phyloP scores from a whole-genome alignment of 2,113 vertebrate genomes.

The Onychorhynchus coronatus region DNA sequence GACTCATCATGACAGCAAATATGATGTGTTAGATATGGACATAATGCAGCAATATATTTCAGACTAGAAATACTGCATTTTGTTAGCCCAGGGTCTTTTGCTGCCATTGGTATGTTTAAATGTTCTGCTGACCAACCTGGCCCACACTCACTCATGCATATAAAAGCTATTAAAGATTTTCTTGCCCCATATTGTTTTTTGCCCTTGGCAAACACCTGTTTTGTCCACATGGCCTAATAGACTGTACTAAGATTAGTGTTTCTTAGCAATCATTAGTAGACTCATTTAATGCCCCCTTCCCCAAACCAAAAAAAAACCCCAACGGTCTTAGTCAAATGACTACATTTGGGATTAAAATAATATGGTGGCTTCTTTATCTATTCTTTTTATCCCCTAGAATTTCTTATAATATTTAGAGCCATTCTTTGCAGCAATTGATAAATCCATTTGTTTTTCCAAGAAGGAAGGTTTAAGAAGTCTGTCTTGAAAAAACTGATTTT shows the following conservation, averaged over 20 bases:
- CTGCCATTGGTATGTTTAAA: background rate
- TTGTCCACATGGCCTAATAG: background rate
- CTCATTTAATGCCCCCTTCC: background rate
- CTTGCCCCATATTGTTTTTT: slow-evolving; percentile 1
- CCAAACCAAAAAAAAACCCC: rapidly evolving
- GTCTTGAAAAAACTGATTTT: background rate
- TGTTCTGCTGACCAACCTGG: background rate
- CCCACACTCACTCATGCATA: background rate
- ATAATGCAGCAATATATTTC: background rate
- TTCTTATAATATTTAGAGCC: background rate
- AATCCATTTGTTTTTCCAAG: background rate
- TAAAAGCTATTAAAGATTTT: background rate
- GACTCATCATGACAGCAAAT: background rate
- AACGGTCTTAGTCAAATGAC: background rate
- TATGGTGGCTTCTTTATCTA: background rate
- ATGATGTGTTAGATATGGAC: background rate
- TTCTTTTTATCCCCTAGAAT: background rate
- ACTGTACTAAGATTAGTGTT: background rate
- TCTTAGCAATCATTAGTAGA: background rate
- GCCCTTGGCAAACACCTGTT: slow-evolving; percentile 46
- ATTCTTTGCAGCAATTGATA: background rate
- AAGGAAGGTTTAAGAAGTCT: background rate
- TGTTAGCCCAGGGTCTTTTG: background rate
- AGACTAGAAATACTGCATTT: background rate
- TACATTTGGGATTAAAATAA: background rate